Evolutionary conservation across 1,140 invertebrate genomes (phyloP), one percentile per base, ranked within the genome.

Genomic region (Medauroidea extradentata): DNA sequence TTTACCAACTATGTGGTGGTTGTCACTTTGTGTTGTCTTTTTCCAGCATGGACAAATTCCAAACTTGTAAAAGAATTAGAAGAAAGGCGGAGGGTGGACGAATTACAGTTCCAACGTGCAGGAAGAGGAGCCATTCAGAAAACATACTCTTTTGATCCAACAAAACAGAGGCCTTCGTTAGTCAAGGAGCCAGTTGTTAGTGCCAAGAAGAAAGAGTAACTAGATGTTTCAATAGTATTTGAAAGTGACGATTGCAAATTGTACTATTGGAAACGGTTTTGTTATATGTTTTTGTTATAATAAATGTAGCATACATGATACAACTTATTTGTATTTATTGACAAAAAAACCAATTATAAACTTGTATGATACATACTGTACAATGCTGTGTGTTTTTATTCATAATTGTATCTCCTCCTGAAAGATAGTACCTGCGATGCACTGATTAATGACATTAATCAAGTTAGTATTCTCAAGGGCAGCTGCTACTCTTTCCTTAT

Each of bases 401-500:
- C n/a, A n/a, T n/a, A n/a, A 34, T 34, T 34, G 4, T 34, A 34
- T 4, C 5, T 34, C 29, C 29, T 34, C 29, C 29, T 34, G 29
- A 11, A 34, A 34, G 29, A 34, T 11, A 11, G 29, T 34, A 11
- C 44, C 23, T 16, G 39, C 75, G 57, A 90, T 81, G 77, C 96
- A 99, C 69, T 96, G 90, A 77, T 99, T 98, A 9, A 99, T 94
- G 27, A 98, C 94, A 76, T 91, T 85, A 27, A 96, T 81, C 2
- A 99, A 77, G 74, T 95, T 86, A 59, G 82, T 80, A 78, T 99
- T 98, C 74, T 99, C 96, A 60, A 99, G 75, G 1, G 96, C 97
- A 3, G 97, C 97, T 1, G 96, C 94, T 3, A 99, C 93, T 69
- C 97, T 77, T 79, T 99, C 97, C 73, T 99, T 99, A 71, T 99